Percentiles rank a stretch among this genome's conserved stretches.
Conservation (phyloP, 2,888 invertebrate species). For the Mythimna lalbum region DNA sequence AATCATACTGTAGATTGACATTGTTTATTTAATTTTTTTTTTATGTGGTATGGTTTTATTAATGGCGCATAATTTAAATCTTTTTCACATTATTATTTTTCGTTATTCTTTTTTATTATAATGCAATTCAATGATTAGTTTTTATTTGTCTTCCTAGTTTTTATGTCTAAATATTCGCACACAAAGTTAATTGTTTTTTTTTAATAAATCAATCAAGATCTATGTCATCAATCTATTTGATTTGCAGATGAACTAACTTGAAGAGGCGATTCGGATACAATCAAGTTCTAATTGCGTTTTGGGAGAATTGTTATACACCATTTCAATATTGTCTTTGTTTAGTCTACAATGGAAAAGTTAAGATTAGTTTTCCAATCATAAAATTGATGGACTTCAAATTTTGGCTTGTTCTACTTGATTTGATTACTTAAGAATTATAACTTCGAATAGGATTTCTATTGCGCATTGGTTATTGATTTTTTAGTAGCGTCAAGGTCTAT, state of each 20-base stretch:
- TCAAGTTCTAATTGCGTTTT: conserved; percentile 48
- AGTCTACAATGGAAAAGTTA: conserved; percentile 33
- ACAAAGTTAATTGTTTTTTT: too few species aligned
- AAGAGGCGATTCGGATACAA: conserved; percentile 26
- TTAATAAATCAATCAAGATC: too few species aligned
- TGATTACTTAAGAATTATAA: neutral
- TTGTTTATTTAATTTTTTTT: too few species aligned
- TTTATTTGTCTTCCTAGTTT: too few species aligned
- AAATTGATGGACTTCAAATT: conserved; percentile 21
- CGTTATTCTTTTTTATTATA: too few species aligned
- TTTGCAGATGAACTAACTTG: conserved; percentile 34
- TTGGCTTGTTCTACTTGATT: conserved; percentile 20
- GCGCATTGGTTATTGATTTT: conserved; percentile 3
- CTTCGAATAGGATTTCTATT: conserved; percentile 5
- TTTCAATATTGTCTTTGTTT: conserved; percentile 44
- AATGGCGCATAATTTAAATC: too few species aligned
- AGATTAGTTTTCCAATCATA: conserved; percentile 44
- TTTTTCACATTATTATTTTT: too few species aligned
- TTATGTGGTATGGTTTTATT: too few species aligned
- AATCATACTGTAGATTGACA: too few species aligned
- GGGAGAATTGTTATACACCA: conserved; percentile 16
- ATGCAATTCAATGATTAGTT: too few species aligned
- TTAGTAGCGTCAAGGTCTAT: neutral
- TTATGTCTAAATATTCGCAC: too few species aligned
- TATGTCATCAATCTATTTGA: neutral